Conservation (phyloP, 1,140 invertebrate genomes). For the Sarcophaga peregrina region DNA sequence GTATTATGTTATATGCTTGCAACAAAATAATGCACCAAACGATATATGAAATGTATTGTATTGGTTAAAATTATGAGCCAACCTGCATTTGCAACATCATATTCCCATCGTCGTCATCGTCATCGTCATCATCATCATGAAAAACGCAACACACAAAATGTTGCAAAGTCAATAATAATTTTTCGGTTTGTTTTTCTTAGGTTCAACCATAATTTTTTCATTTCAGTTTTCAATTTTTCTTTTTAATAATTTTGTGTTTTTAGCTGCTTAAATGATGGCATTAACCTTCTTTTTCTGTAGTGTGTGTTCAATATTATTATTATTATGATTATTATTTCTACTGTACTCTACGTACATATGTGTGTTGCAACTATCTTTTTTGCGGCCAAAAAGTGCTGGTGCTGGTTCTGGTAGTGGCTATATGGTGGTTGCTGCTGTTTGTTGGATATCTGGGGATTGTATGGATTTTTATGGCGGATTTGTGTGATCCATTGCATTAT, state of each 20-base stretch:
- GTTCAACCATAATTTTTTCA: no score
- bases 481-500: constrained; percentile 35
- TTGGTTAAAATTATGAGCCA: constrained; percentile 27
- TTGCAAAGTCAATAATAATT: constrained; percentile 40
- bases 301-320: no score
- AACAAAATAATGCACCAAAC: not conserved
- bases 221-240: no score
- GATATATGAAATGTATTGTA: not conserved
- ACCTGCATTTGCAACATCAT: constrained; percentile 34
- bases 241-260: not conserved
- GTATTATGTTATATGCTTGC: constrained; percentile 16
- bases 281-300: constrained; percentile 8
- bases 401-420: not conserved
- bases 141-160: not conserved
- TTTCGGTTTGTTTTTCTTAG: not conserved
- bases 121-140: not conserved
- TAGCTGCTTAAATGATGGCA: not conserved
- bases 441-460: not conserved
- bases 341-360: no score
- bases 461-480: constrained; percentile 39
- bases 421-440: not conserved
- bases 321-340: no score
- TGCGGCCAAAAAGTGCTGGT: not conserved
- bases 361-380: not conserved
- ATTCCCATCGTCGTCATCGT: not conserved